Percentiles rank a stretch among this genome's conserved stretches.
Conservation (phyloP, 2,888 invertebrate genomes). For the Apamea crenata region DNA sequence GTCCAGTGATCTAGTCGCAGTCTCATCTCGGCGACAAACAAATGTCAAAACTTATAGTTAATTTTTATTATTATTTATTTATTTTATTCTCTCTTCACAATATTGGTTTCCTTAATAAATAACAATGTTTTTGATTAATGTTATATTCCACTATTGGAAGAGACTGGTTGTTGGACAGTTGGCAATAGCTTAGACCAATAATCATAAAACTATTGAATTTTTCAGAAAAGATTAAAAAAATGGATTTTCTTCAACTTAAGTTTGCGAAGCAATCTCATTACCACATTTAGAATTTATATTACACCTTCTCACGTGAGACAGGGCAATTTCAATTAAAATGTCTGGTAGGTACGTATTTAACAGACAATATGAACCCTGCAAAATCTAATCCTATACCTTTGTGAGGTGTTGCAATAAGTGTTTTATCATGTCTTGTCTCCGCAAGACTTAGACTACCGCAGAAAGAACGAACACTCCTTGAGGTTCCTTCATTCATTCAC, state of each 20-base stretch:
- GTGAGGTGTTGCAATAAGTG: conserved; percentile 59
- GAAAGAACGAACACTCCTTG: conserved; percentile 57
- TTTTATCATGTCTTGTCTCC: conserved; percentile 58
- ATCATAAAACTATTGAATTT: not conserved
- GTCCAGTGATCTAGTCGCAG: no score
- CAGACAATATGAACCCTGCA: conserved; percentile 8
- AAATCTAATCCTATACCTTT: conserved; percentile 41
- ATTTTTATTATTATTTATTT: no score
- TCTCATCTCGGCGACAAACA: no score
- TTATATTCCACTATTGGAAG: no score
- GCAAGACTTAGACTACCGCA: conserved; percentile 53
- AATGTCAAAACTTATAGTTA: no score
- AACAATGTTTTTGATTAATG: no score
- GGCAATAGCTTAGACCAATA: not conserved
- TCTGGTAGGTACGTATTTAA: not conserved
- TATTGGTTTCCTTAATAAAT: no score
- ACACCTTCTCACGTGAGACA: not conserved
- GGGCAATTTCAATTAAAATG: conserved; percentile 10
- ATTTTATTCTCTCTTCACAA: no score
- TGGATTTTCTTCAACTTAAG: no score
- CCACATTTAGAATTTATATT: not conserved
- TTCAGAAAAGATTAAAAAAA: not conserved
- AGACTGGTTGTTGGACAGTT: no score
- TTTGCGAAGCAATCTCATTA: not conserved
- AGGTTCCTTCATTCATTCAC: conserved; percentile 59